A percentile compares a stretch with the other conserved stretches of the same genome.
These are phyloP conservation scores for Pterobdella sp. DNA, from an alignment of 2,888 invertebrate genomes.

Conservation along the genomic window DNA sequence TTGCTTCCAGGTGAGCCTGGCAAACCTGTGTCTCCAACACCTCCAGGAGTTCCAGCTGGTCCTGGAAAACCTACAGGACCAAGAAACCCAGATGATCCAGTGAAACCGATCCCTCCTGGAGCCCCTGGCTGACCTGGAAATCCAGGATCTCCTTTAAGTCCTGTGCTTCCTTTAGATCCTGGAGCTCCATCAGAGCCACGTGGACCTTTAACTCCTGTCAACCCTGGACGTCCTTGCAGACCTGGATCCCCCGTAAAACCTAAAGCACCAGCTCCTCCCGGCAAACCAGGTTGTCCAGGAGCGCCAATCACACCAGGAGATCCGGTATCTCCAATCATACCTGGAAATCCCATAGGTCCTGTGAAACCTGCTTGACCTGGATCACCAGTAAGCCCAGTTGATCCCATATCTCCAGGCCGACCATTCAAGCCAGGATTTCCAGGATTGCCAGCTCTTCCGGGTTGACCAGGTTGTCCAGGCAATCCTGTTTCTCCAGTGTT, in stretches of 20 bases:
- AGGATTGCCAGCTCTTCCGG: not conserved
- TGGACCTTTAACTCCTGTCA: not conserved
- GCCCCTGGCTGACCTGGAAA: conserved; percentile 23
- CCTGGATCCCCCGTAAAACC: not conserved
- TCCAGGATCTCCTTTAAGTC: conserved; percentile 29
- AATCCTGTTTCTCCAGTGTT: not conserved
- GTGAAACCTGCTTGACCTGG: not conserved
- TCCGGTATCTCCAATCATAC: not conserved
- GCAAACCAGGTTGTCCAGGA: not conserved
- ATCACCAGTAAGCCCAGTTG: conserved; percentile 2
- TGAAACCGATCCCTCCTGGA: conserved; percentile 9
- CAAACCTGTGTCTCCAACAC: conserved; percentile 24
- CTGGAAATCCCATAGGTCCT: not conserved
- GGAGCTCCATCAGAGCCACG: not conserved
- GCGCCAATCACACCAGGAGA: not conserved
- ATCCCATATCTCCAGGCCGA: not conserved
- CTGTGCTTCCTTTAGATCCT: conserved; percentile 28
- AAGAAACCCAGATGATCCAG: not conserved
- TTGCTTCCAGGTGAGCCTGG: conserved; percentile 22
- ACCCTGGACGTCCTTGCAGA: not conserved
- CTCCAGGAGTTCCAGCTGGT: conserved; percentile 22
- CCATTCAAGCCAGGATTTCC: not conserved
- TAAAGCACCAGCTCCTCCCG: not conserved
- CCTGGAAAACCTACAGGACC: conserved; percentile 31
- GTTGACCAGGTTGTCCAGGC: not conserved